Conservation (phyloP, 35 echinoderm and acorn worm genomes). For the Chiridota heheva region DNA sequence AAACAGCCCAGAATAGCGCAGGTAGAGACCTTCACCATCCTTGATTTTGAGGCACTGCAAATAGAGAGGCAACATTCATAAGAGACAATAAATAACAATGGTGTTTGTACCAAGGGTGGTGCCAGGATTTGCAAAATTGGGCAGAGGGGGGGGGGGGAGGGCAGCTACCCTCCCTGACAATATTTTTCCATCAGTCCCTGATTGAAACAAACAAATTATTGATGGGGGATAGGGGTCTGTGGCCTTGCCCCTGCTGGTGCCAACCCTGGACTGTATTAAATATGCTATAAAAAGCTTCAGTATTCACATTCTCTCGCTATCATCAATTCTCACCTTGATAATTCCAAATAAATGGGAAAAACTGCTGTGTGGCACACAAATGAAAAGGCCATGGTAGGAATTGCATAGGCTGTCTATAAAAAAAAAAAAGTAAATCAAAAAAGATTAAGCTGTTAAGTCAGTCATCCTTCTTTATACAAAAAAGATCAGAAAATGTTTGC, state of each 20-base stretch:
- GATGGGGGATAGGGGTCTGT: background rate
- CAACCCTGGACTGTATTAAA: too few species aligned
- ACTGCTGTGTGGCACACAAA: constrained; percentile 99
- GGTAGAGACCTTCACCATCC: constrained; percentile 83
- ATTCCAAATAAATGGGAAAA: constrained; percentile 90
- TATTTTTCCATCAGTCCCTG: background rate
- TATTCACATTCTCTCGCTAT: background rate
- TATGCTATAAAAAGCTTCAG: background rate
- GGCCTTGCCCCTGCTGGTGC: too few species aligned
- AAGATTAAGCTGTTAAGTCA: background rate
- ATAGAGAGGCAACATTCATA: background rate
- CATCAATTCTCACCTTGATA: constrained; percentile 63
- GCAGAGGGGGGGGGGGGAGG: background rate
- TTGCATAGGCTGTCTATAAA: constrained; percentile 84
- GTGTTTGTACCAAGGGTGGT: background rate
- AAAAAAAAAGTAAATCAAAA: background rate
- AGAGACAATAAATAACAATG: background rate
- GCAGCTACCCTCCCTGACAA: too few species aligned
- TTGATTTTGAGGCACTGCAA: constrained; percentile 55
- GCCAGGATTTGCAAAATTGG: background rate
- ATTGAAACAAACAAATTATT: background rate
- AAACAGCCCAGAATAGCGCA: constrained; percentile 67
- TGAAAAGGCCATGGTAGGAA: constrained; percentile 97
- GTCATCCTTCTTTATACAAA: background rate
- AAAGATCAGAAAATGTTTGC: background rate